Base-by-base conservation (phyloP, 2,797 vertebrate species). In the Acipenser ruthenus region DNA sequence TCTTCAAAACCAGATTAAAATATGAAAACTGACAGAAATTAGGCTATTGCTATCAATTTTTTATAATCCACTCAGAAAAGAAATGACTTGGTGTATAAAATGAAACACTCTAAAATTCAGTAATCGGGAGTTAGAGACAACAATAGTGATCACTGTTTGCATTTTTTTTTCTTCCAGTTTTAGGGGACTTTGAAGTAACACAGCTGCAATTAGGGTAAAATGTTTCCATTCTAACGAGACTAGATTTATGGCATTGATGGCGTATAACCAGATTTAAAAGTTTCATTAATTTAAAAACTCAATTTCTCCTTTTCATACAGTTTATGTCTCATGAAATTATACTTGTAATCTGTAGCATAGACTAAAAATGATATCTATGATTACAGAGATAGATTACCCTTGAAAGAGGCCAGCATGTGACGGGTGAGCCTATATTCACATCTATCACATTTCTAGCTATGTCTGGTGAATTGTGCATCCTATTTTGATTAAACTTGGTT, bases 21-120 rank as follows among this genome's bases (percentile, higher is more conserved):
- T 94, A 93, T 95, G 89, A 86, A 89, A 93, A 93, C 89, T 89
- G 93, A 95, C 94, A 95, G 91, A 93, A 91, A 90, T 80, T 84
- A 91, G 91, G 89, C 89, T 87, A 91, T 93, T 90, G 92, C 88
- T 89, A 91, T 93, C 81, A 88, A 94, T 93, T 91, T 95, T 95
- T 94, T 89, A 94, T 93, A 87, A 85, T 84, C 83, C 85, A 86
- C 86, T 88, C 82, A 82, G 74, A 84, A 78, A 79, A 80, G 83
- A 78, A 78, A 80, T 81, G 77, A 83, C 83, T 82, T 79, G 81
- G 67, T 23, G 47, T 72, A 70, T 70, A 78, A 71, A 75, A 69
- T 70, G 71, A 68, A 75, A 81, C 8, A 76, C 82, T 83, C 74
- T 79, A 81, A 89, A 87, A 87, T 81, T 82, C 83, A 83, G 79